Conservation (phyloP, 2,797 vertebrate genomes). For the Danionella dracula region DNA sequence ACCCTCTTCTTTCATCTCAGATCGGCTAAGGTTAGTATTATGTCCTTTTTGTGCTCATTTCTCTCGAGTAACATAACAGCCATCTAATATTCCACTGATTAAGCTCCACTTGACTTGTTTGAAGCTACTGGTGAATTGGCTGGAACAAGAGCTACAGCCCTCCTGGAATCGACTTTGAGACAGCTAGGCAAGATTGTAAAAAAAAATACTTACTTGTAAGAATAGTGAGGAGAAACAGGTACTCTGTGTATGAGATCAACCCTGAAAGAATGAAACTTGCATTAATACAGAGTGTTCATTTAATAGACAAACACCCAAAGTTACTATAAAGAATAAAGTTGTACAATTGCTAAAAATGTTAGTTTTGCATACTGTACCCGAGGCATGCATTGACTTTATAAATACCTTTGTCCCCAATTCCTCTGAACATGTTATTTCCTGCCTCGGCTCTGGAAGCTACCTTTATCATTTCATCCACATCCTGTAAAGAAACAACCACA, state of each 20-base stretch:
- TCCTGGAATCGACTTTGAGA: no score
- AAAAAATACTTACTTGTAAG: conserved; percentile 87
- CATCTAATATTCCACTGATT: no score
- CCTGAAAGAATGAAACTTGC: conserved; percentile 65
- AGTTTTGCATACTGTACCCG: background rate
- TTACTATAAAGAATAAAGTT: no score
- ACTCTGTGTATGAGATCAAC: conserved; percentile 93
- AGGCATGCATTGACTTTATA: background rate
- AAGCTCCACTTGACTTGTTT: no score
- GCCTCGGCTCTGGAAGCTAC: conserved; percentile 66
- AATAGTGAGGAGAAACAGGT: conserved; percentile 93
- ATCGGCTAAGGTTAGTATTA: no score
- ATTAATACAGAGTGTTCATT: background rate
- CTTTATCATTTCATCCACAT: conserved; percentile 70
- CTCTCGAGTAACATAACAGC: no score
- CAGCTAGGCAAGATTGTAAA: no score
- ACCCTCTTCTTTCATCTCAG: no score
- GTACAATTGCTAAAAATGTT: background rate
- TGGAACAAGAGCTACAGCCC: no score
- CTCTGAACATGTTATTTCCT: conserved; percentile 81
- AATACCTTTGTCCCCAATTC: conserved; percentile 86
- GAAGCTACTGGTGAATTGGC: no score
- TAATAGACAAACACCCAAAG: background rate
- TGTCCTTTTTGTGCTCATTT: no score
- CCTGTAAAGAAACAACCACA: conserved; percentile 62